Conservation (phyloP, 2,113 vertebrate species). For the Pluvianellus socialis region DNA sequence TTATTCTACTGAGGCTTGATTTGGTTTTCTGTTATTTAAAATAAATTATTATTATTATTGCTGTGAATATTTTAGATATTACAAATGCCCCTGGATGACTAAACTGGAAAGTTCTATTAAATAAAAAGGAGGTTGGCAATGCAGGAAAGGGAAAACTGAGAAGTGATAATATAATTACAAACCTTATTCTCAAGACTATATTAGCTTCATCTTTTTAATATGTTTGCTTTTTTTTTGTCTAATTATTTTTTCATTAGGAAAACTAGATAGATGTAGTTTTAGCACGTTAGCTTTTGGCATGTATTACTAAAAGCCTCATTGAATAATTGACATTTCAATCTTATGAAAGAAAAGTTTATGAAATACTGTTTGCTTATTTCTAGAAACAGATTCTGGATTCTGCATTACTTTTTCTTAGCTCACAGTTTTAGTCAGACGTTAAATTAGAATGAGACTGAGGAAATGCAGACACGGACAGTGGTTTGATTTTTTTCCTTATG, state of each 20-base stretch:
- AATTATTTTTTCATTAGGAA: slow-evolving; percentile 30
- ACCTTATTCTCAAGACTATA: not conserved
- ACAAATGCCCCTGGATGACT: not conserved
- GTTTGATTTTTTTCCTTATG: not conserved
- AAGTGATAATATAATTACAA: not conserved
- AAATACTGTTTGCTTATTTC: not conserved
- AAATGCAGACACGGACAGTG: not conserved
- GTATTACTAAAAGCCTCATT: not conserved
- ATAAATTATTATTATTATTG: not conserved
- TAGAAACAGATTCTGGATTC: not conserved
- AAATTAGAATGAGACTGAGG: not conserved
- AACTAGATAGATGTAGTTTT: not conserved
- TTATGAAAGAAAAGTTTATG: not conserved
- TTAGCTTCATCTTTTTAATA: not conserved
- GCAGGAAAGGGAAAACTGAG: not conserved
- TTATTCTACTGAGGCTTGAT: not conserved
- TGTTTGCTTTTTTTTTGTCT: slow-evolving; percentile 14
- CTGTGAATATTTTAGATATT: not conserved
- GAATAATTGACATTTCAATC: slow-evolving; percentile 12
- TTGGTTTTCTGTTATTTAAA: not conserved
- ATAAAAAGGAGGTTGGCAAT: not conserved
- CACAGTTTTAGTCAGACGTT: not conserved
- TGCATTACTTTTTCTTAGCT: not conserved
- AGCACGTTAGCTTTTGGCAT: slow-evolving; percentile 1
- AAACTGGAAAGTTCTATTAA: not conserved